A percentile compares a stretch with the other conserved stretches of the same genome.
phyloP scores from a whole-genome alignment of 1,140 invertebrate species.

The Tetramorium parvispinum region DNA sequence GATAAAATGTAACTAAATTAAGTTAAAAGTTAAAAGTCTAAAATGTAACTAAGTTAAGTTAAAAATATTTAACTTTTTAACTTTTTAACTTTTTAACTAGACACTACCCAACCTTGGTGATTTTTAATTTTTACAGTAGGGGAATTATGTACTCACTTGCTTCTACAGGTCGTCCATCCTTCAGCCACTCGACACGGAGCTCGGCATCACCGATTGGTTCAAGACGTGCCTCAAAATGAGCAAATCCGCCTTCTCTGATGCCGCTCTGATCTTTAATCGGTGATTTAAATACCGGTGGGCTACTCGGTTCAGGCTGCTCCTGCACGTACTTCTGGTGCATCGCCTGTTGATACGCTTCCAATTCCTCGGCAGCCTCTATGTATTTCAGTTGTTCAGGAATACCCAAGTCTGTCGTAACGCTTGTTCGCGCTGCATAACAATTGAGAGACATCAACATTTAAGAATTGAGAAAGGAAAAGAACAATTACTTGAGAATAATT shows the following conservation, averaged over 20 bases:
- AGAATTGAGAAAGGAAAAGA: not conserved
- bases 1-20: too few species aligned
- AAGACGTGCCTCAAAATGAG: slow-evolving; percentile 97
- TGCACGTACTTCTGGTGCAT: slow-evolving; percentile 91
- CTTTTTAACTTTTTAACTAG: too few species aligned
- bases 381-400: slow-evolving; percentile 97
- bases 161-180: slow-evolving; percentile 95
- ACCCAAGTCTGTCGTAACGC: slow-evolving; percentile 94
- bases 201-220: slow-evolving; percentile 97
- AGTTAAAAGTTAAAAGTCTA: too few species aligned
- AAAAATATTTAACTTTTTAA: too few species aligned
- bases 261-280: slow-evolving; percentile 96
- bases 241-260: slow-evolving; percentile 96
- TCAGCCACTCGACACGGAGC: slow-evolving; percentile 97
- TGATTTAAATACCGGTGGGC: slow-evolving; percentile 96
- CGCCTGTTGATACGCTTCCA: slow-evolving; percentile 95
- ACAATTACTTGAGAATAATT: slow-evolving; percentile 10
- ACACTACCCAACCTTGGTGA: too few species aligned
- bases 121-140: too few species aligned
- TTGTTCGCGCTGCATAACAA: slow-evolving; percentile 87
- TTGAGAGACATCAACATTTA: not conserved
- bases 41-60: too few species aligned
- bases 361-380: slow-evolving; percentile 96
- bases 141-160: slow-evolving; percentile 88
- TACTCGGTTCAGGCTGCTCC: slow-evolving; percentile 91